Base-by-base conservation (phyloP, 2,888 invertebrate genomes). In the Luperina testacea region DNA sequence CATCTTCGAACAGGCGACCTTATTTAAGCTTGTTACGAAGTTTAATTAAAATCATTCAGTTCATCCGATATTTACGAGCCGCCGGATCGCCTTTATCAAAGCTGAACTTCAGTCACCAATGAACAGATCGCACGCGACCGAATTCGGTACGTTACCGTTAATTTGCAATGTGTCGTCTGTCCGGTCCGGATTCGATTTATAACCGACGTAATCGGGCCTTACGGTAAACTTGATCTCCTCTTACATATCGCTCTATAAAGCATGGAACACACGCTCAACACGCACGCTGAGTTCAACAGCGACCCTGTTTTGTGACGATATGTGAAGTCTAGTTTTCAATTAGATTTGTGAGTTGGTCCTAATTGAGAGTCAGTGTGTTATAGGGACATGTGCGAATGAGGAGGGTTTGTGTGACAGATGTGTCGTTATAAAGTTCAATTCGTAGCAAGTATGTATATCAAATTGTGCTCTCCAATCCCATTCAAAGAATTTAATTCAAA, bases 71-170 rank as follows among this genome's bases (percentile, higher is more conserved):
- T 76, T 75, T 74, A 82, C 76, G 69, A 77, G 45, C 80, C 15
- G 69, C 65, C 64, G 74, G 75, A 82, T 77, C 78, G 81, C 51
- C 70, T 75, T 78, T 81, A 85, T 83, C 83, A 78, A 85, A 75
- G 68, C 79, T 80, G 84, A 83, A 84, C 77, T 81, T 87, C 80
- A 80, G 85, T 75, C 77, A 86, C 81, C 86, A 78, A 89, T 87
- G 82, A 85, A 80, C 64, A 77, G 72, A 83, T 81, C 86, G 78
- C 84, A 86, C 73, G 90, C 91, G 93, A 90, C 92, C 93, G 92
- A 94, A 93, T 96, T 96, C 93, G 95, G 93, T 88, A 83, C 88
- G 91, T 92, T 94, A 95, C 95, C 94, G 95, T 96, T 96, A 96
- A 94, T 92, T 89, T 90, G 88, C 89, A 82, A 82, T 87, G 89